Conservation (phyloP, 2,113 vertebrate genomes). For the Hyperoodon ampullatus region DNA sequence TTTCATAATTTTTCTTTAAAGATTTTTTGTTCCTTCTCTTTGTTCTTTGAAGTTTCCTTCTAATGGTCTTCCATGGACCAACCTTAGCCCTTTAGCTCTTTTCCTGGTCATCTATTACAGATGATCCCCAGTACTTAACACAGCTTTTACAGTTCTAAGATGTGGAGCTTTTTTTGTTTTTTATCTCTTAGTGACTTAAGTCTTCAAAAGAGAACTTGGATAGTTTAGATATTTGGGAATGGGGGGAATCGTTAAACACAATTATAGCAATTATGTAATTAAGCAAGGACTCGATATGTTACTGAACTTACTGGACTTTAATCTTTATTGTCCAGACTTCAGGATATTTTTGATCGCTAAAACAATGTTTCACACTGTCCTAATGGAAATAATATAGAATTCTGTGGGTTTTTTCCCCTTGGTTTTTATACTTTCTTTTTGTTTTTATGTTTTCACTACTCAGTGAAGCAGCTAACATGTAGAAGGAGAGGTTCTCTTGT, state of each 20-base stretch:
- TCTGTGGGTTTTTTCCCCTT: neutral
- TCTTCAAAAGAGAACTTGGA: constrained; percentile 33
- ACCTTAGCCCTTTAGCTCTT: neutral
- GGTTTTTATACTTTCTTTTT: neutral
- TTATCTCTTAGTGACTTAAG: neutral
- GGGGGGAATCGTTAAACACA: neutral
- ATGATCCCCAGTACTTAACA: neutral
- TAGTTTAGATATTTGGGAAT: neutral
- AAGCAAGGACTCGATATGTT: neutral
- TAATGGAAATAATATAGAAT: neutral
- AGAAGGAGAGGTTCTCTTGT: constrained; percentile 21
- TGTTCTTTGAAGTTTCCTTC: constrained; percentile 38
- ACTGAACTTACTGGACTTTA: neutral
- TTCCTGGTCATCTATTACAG: neutral
- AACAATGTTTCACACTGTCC: neutral
- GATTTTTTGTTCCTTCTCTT: neutral
- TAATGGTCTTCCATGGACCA: neutral
- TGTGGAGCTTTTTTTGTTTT: neutral
- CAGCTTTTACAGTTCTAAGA: neutral
- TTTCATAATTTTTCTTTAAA: constrained; percentile 56
- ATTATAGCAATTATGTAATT: neutral
- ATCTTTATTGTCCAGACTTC: neutral
- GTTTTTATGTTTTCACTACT: neutral
- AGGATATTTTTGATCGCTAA: neutral
- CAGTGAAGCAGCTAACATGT: neutral